Percentiles rank a stretch among this genome's conserved stretches.
Evolutionary conservation across 2,797 vertebrate species (phyloP).

Genomic region (Pempheris klunzingeri): DNA sequence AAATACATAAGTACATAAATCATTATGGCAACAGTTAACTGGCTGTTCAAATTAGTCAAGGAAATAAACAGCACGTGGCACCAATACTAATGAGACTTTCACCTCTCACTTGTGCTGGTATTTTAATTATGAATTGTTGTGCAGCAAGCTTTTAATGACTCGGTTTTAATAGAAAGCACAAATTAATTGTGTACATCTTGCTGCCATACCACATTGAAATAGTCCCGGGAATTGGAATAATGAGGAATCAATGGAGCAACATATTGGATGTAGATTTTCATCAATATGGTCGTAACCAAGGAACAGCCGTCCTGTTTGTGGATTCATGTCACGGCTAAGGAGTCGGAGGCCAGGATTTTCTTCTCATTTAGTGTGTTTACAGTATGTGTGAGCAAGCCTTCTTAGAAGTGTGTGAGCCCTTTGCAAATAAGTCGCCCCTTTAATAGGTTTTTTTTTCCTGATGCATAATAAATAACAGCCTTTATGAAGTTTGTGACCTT

Average conservation of each 20-base stretch:
- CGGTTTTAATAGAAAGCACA: constrained; percentile 81
- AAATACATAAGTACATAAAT: constrained; percentile 48
- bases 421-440: constrained; percentile 40
- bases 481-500: constrained; percentile 38
- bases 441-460: constrained; percentile 23
- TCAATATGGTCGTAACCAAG: constrained; percentile 69
- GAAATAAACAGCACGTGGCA: constrained; percentile 71
- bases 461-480: constrained; percentile 38
- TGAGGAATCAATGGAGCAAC: constrained; percentile 86
- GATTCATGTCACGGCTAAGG: constrained; percentile 47
- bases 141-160: constrained; percentile 82
- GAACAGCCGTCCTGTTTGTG: constrained; percentile 43
- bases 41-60: constrained; percentile 72
- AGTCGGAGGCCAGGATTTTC: background rate
- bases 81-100: constrained; percentile 79
- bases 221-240: constrained; percentile 81
- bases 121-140: constrained; percentile 84
- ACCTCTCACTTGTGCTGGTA: constrained; percentile 67
- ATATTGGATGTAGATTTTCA: constrained; percentile 84
- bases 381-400: background rate
- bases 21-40: constrained; percentile 32
- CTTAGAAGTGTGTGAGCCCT: constrained; percentile 11
- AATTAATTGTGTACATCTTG: constrained; percentile 79
- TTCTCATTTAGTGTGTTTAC: constrained; percentile 3
- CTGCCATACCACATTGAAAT: constrained; percentile 62